Conservation (phyloP, 1,140 invertebrate species). For the Asobara japonica region DNA sequence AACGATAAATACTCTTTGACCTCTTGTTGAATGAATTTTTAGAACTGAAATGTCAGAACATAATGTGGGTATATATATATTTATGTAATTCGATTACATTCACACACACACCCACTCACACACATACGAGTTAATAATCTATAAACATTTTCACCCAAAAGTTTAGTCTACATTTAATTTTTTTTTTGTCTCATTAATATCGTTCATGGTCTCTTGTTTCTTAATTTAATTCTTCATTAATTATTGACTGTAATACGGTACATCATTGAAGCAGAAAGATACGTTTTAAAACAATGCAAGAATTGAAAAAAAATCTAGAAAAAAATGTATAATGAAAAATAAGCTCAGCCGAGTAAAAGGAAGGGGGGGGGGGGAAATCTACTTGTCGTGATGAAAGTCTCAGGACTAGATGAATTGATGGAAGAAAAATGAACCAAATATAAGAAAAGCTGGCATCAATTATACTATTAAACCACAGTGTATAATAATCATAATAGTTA, state of each 20-base stretch:
- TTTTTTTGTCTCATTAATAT: not conserved
- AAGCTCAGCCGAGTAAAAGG: too few species aligned
- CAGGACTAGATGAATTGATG: slow-evolving; percentile 16
- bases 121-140: not conserved
- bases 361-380: too few species aligned
- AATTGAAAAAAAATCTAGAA: not conserved
- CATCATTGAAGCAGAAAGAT: not conserved
- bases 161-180: slow-evolving; percentile 3
- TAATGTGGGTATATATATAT: not conserved
- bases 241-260: slow-evolving; percentile 13
- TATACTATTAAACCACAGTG: not conserved
- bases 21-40: slow-evolving; percentile 24
- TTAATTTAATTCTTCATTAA: not conserved
- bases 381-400: not conserved
- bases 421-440: not conserved
- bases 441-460: not conserved
- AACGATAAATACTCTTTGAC: slow-evolving; percentile 53
- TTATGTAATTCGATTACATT: not conserved
- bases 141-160: slow-evolving; percentile 6
- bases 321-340: not conserved
- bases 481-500: not conserved
- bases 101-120: too few species aligned
- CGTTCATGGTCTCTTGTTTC: slow-evolving; percentile 14
- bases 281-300: not conserved
- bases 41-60: not conserved